A percentile compares a stretch with the other conserved stretches of the same genome.
Conservation (phyloP, 2,888 invertebrate genomes). For the Drosophila gaucha region DNA sequence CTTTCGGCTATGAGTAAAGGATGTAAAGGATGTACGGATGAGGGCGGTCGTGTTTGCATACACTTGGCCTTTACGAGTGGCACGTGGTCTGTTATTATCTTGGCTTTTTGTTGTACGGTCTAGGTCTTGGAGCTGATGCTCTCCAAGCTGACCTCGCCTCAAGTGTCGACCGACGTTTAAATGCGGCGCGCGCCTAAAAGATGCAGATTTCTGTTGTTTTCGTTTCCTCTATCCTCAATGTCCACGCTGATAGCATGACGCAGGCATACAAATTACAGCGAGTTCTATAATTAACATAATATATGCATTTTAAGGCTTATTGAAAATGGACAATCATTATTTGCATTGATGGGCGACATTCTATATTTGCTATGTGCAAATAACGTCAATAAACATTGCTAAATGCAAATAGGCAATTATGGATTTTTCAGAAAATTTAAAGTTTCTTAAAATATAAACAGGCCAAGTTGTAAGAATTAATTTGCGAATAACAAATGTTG, state of each 20-base stretch:
- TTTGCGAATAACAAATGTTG: constrained; percentile 16
- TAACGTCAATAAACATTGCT: constrained; percentile 1
- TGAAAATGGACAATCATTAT: constrained; percentile 6
- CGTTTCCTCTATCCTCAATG: constrained; percentile 3
- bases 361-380: constrained; percentile 13
- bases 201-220: constrained; percentile 15
- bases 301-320: background rate
- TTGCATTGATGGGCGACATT: background rate
- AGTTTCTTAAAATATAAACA: background rate
- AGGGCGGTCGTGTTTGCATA: constrained; percentile 46
- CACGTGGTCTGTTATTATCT: constrained; percentile 44
- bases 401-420: background rate
- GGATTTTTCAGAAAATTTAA: background rate
- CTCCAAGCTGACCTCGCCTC: constrained; percentile 49
- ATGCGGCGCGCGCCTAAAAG: constrained; percentile 25
- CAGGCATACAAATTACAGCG: background rate
- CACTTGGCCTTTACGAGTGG: constrained; percentile 68
- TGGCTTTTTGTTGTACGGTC: constrained; percentile 21
- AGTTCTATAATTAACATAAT: constrained; percentile 6
- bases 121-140: constrained; percentile 38
- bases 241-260: constrained; percentile 4
- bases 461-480: constrained; percentile 14
- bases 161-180: constrained; percentile 33
- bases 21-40: constrained; percentile 39
- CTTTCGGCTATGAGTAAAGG: constrained; percentile 50